phyloP scores from a whole-genome alignment of 2,888 invertebrate species.

The Dynastes maya region DNA sequence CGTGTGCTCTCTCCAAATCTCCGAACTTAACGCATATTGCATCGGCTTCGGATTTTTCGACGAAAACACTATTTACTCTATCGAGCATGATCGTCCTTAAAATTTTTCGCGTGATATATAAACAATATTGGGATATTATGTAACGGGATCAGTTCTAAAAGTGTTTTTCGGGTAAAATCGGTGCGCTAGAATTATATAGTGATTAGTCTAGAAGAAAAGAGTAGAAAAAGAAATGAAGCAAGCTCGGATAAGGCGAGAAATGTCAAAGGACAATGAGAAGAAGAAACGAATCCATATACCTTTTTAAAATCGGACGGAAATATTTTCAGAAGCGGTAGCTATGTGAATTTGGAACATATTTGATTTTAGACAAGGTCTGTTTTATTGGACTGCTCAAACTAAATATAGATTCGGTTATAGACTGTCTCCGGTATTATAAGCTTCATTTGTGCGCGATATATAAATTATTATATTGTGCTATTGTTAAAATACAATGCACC shows the following conservation, averaged over 20 bases:
- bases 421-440: slow-evolving; percentile 36
- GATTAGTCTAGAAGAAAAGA: background rate
- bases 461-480: slow-evolving; percentile 50
- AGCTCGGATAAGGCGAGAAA: background rate
- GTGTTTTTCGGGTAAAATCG: background rate
- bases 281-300: background rate
- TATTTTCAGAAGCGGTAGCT: slow-evolving; percentile 25
- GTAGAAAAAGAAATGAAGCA: background rate
- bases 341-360: slow-evolving; percentile 50
- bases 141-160: slow-evolving; percentile 23
- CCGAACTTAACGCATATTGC: slow-evolving; percentile 27
- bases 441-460: slow-evolving; percentile 49
- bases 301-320: slow-evolving; percentile 16
- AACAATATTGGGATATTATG: slow-evolving; percentile 23
- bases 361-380: slow-evolving; percentile 57
- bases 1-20: slow-evolving; percentile 55
- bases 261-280: background rate
- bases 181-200: slow-evolving; percentile 9
- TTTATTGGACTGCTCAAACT: slow-evolving; percentile 58
- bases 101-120: slow-evolving; percentile 22
- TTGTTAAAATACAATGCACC: slow-evolving; percentile 69
- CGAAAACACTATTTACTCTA: slow-evolving; percentile 19
- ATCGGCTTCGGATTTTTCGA: background rate
- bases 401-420: slow-evolving; percentile 55
- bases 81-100: slow-evolving; percentile 13